Conservation (phyloP, 2,888 invertebrate species). For the Euzophera pinguis region DNA sequence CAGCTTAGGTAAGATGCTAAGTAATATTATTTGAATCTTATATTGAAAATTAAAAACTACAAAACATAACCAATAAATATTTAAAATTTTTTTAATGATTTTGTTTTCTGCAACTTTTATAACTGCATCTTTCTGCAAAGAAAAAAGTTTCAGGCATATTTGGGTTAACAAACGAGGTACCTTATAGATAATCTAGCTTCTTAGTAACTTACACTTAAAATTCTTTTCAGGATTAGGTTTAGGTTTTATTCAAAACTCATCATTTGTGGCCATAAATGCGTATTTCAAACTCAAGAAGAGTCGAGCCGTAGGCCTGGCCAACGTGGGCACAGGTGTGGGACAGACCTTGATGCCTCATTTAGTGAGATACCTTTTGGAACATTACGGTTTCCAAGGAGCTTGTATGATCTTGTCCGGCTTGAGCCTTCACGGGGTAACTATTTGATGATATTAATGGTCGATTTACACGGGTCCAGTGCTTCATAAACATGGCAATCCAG, state of each 20-base stretch:
- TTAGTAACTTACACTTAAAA: slow-evolving; percentile 7
- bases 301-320: slow-evolving; percentile 86
- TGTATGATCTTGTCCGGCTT: slow-evolving; percentile 82
- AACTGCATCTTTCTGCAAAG: too few species aligned
- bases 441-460: slow-evolving; percentile 16
- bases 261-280: slow-evolving; percentile 85
- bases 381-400: slow-evolving; percentile 83
- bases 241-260: slow-evolving; percentile 85
- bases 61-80: too few species aligned
- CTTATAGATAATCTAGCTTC: too few species aligned
- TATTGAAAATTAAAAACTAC: too few species aligned
- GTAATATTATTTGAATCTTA: too few species aligned
- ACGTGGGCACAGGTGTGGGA: slow-evolving; percentile 87
- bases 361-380: slow-evolving; percentile 81
- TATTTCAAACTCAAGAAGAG: slow-evolving; percentile 85
- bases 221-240: slow-evolving; percentile 81
- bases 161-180: too few species aligned
- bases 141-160: too few species aligned
- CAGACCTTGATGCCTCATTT: slow-evolving; percentile 87
- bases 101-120: too few species aligned
- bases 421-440: slow-evolving; percentile 83
- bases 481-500: too few species aligned
- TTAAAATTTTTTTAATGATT: too few species aligned
- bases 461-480: too few species aligned
- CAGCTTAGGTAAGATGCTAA: too few species aligned